Percentiles rank a stretch among this genome's conserved stretches.
These are phyloP conservation scores for Neocrepidodera transversa DNA, from an alignment of 2,888 invertebrate species.

Conservation along the genomic window DNA sequence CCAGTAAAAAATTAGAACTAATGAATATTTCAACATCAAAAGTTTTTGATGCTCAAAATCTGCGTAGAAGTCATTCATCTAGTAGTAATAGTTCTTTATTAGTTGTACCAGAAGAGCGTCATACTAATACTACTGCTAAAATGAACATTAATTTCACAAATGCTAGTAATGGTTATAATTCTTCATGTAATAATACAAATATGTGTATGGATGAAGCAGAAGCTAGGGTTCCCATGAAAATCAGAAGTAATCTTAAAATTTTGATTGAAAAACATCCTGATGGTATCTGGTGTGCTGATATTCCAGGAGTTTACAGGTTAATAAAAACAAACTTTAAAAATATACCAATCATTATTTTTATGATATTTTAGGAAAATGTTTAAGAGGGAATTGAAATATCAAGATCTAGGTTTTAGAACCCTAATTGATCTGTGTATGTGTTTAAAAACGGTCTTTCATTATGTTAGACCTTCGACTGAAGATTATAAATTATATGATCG, in stretches of 20 bases:
- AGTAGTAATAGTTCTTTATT: not conserved
- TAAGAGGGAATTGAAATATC: conserved; percentile 47
- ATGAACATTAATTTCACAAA: no score
- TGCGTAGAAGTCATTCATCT: not conserved
- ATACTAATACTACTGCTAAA: no score
- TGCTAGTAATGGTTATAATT: no score
- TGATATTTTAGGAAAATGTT: conserved; percentile 46
- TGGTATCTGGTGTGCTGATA: conserved; percentile 62
- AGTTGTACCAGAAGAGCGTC: not conserved
- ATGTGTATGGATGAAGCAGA: not conserved
- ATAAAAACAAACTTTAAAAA: conserved; percentile 13
- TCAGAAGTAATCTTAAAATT: conserved; percentile 49
- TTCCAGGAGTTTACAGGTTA: conserved; percentile 59
- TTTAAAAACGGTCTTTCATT: conserved; percentile 52
- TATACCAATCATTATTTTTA: no score
- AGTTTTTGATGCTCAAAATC: not conserved
- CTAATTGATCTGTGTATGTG: conserved; percentile 53
- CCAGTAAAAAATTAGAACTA: no score
- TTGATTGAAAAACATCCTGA: conserved; percentile 57
- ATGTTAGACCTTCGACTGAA: conserved; percentile 47
- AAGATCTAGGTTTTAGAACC: conserved; percentile 50
- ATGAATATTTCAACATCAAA: not conserved
- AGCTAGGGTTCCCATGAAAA: conserved; percentile 36
- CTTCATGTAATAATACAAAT: no score
- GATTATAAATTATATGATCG: conserved; percentile 55